phyloP scores from a whole-genome alignment of 2,113 vertebrate species.

The Hippocampus zosterae region DNA sequence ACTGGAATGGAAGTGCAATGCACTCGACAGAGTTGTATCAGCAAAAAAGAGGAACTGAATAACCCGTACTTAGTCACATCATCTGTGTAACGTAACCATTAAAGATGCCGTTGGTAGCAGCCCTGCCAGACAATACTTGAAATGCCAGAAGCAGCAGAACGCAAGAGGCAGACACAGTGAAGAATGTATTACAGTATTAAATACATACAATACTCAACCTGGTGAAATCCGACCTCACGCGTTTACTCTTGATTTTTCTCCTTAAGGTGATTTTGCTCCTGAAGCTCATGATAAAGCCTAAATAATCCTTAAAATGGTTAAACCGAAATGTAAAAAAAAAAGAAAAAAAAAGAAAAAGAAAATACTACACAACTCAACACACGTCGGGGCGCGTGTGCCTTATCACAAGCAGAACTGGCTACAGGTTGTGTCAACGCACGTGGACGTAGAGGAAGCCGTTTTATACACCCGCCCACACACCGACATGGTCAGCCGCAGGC shows the following conservation, averaged over 20 bases:
- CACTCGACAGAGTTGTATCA: not conserved
- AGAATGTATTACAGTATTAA: not conserved
- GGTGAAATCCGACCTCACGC: conserved; percentile 74
- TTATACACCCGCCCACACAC: conserved; percentile 1
- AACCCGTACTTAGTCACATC: not conserved
- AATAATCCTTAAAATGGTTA: too few species aligned
- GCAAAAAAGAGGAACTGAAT: conserved; percentile 3
- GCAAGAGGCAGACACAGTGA: not conserved
- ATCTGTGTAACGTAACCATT: not conserved
- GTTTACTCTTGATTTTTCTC: conserved; percentile 79
- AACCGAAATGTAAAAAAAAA: not conserved
- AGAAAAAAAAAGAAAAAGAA: not conserved
- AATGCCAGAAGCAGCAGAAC: not conserved
- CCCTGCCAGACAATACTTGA: not conserved
- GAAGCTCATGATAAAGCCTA: conserved; percentile 82
- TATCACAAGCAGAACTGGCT: conserved; percentile 69
- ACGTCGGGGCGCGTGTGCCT: conserved; percentile 25
- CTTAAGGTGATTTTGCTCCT: conserved; percentile 83
- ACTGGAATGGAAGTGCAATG: not conserved
- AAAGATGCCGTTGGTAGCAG: not conserved
- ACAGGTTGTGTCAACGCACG: conserved; percentile 41
- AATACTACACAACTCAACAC: conserved; percentile 4
- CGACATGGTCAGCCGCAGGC: not conserved
- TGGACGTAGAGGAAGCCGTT: conserved; percentile 69
- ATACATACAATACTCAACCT: conserved; percentile 90